These are phyloP conservation scores for Melitaea cinxia DNA, from an alignment of 1,140 invertebrate genomes.

Conservation along the genomic window DNA sequence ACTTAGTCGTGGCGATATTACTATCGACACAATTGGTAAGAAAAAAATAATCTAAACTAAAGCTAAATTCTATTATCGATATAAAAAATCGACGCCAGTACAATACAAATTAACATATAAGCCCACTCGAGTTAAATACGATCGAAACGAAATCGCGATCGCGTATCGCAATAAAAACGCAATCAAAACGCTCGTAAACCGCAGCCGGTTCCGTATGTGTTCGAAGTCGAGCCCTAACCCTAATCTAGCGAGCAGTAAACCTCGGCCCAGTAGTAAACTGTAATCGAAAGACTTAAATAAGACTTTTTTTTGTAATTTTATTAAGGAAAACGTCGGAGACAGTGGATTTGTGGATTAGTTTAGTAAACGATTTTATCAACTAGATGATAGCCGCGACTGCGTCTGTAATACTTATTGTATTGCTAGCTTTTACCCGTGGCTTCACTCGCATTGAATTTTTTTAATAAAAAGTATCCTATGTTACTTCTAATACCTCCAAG, in stretches of 20 bases:
- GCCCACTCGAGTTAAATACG: neutral
- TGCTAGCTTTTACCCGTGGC: no score
- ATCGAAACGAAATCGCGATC: neutral
- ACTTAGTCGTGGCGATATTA: no score
- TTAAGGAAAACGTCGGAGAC: neutral
- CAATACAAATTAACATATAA: neutral
- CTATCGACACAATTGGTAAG: no score
- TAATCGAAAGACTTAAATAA: neutral
- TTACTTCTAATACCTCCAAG: no score
- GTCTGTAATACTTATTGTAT: no score
- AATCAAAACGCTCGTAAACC: constrained; percentile 5
- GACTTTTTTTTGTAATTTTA: neutral
- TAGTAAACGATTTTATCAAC: neutral
- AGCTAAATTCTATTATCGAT: no score
- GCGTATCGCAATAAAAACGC: constrained; percentile 3
- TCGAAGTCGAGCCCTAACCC: neutral
- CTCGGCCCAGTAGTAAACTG: neutral
- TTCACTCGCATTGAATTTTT: no score
- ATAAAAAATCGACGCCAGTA: neutral
- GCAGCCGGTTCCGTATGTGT: constrained; percentile 3
- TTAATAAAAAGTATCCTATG: no score
- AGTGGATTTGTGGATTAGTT: neutral
- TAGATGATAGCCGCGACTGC: no score
- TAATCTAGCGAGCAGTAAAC: constrained; percentile 7
- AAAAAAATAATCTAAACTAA: no score